Evolutionary conservation across 1,140 invertebrate genomes (phyloP), one percentile per base, ranked within the genome.

Genomic region (Brachionus asplanchnoidis): DNA sequence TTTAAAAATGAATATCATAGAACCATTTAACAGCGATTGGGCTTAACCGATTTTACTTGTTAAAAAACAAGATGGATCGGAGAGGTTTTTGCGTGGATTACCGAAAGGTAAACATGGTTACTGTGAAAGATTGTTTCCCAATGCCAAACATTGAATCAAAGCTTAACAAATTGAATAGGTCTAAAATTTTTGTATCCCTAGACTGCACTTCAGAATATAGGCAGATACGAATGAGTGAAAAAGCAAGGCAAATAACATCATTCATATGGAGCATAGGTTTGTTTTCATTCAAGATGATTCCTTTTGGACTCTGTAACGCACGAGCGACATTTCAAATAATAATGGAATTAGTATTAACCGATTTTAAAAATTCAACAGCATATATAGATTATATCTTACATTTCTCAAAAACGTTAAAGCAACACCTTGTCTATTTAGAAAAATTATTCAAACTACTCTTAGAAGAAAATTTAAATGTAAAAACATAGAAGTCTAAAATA

Each of bases 381-480:
- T 92, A 91, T 78, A 66, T 92, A 0, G 91, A 92, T 85, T 91
- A 92, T 80, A 87, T 92, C 3, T 85, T 92, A 1, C 85, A 91
- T 7, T 88, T 87, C 40, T 87, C 86, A 3, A 83, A 85, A 5
- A 87, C 85, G 5, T 88, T 88, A 66, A 87, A 90, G 7, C 86
- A 90, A 7, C 91, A 92, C 85, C 56, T 91, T 0, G 40, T 79
- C n/a, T 75, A 89, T 40, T 46, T 91, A 0, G 28, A 82, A 20
- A 78, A 86, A 50, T 86, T 92, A 3, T 87, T 91, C 6, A 66
- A 87, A 28, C 85, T 87, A 53, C 85, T 92, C 6, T 75, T 75
- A 23, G 80, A 86, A 50, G 42, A n/a, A 40, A 78, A 78, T 26
- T 7, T 79, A 28, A 79, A 79, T 6, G 7, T 79, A 23, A 56